Base-by-base conservation (phyloP, 2,797 vertebrate genomes). In the Etheostoma nigrum region DNA sequence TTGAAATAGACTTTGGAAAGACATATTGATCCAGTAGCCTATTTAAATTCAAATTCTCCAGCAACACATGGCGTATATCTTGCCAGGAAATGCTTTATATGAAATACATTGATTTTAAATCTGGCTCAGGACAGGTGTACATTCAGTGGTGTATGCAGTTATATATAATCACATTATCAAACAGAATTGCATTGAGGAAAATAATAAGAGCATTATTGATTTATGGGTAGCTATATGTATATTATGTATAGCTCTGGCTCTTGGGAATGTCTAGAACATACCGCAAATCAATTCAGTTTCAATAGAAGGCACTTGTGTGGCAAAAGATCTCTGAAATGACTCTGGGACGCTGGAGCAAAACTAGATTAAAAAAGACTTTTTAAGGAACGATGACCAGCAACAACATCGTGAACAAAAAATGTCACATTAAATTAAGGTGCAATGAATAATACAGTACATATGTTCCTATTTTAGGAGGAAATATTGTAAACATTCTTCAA, bases 271-370 rank as follows among this genome's bases (percentile, higher is more conserved):
- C 36, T 62, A 51, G 44, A 52, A 65, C 74, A 51, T 51, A 19
- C 55, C 1, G 11, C 40, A 81, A 84, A 88, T 91, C 74, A 47
- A 71, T 93, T 91, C 68, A 80, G 27, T 82, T 68, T 91, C 79
- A 85, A 89, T 74, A 61, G 64, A 49, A 86, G 65, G 79, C 59
- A 65, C 80, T 89, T 79, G 78, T 71, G 19, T 70, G 67, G 86
- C 74, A 82, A 81, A 85, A 40, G 71, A 61, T 53, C 49, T 70
- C 51, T 81, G 54, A 78, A 82, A 86, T 70, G 65, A 44, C 67
- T 72, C 71, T 59, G 61, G 77, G 72, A 63, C 49, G 65, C 42
- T 18, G 12, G 19, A 63, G 65, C 60, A 74, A 74, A 67, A 51
- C 49, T 52, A 33, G 25, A 87, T 84, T 72, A 79, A 83, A 90